Evolutionary conservation across 2,797 vertebrate genomes (phyloP), one percentile per base, ranked within the genome.

Genomic region (Calcarius lapponicus): DNA sequence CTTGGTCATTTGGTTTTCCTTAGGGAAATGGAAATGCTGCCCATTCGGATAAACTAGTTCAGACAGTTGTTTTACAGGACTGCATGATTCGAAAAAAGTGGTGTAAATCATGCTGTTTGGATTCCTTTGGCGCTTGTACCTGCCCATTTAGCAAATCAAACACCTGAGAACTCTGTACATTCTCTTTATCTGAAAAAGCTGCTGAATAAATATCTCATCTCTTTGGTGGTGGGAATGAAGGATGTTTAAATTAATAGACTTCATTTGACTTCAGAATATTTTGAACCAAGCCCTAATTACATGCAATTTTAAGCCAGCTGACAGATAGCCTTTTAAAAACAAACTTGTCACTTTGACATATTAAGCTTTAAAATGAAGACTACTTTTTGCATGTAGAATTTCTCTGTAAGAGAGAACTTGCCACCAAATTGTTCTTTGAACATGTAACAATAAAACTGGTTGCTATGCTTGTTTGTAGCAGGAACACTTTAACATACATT

Each of bases 321-420:
- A 85, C 25, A 72, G 80, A 38, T 80, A 93, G 70, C n/a, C 73
- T 86, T 92, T 87, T 82, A 65, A 76, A 89, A 89, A 67, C 64
- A 85, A 73, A 9, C 28, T 71, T 67, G 20, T 76, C 7, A 31
- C 67, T 92, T 87, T 42, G 69, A 64, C 42, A 61, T 45, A 21
- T 42, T 9, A 14, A 87, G 12, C 31, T 25, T 90, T 19, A 80
- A 75, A 81, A 79, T 65, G 10, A 56, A 57, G 54, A 36, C 43
- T 88, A 50, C 31, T 72, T 94, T 83, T 89, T 62, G 56, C 48
- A 60, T 75, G 6, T 58, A 58, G 72, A 78, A 64, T 80, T 71
- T 82, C 43, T 72, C 14, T 38, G 18, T 40, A 45, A 60, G 62
- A 81, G 29, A 89, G 48, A 93, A 73, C 51, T 80, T 94, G 36